Conservation (phyloP, 1,140 invertebrate genomes). For the Venustaconcha ellipsiformis region DNA sequence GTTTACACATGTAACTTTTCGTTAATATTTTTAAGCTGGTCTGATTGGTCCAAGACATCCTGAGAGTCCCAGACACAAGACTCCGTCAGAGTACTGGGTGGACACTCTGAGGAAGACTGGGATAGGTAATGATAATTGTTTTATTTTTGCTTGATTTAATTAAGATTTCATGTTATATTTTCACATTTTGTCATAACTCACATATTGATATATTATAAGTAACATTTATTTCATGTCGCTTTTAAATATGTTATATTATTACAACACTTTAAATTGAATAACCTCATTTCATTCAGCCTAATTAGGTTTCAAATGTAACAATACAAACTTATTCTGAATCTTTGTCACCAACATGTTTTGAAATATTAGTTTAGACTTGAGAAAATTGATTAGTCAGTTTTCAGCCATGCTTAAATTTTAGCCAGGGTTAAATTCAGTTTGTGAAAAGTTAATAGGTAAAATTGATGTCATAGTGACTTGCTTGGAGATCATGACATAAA, state of each 20-base stretch:
- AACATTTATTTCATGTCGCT: neutral
- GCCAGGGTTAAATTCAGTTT: too few relatives aligned
- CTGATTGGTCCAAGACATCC: constrained; percentile 38
- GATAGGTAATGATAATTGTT: constrained; percentile 33
- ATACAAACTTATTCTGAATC: too few relatives aligned
- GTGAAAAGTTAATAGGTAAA: too few relatives aligned
- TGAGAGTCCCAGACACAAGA: constrained; percentile 56
- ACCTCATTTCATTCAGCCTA: neutral
- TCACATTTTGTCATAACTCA: neutral
- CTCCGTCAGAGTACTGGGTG: constrained; percentile 61
- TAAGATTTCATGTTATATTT: neutral
- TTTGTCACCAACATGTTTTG: too few relatives aligned
- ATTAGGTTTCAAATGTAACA: too few relatives aligned
- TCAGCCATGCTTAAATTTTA: too few relatives aligned
- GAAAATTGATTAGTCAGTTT: too few relatives aligned
- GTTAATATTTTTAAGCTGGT: constrained; percentile 31
- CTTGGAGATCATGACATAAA: too few relatives aligned
- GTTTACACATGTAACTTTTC: neutral
- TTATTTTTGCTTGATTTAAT: too few relatives aligned
- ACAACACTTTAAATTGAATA: neutral
- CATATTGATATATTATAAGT: neutral
- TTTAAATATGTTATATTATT: neutral
- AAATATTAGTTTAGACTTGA: too few relatives aligned
- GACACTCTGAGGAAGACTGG: constrained; percentile 62
- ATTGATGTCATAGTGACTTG: too few relatives aligned